phyloP scores from a whole-genome alignment of 2,888 invertebrate genomes.

The Marasmarcha lunaedactyla region DNA sequence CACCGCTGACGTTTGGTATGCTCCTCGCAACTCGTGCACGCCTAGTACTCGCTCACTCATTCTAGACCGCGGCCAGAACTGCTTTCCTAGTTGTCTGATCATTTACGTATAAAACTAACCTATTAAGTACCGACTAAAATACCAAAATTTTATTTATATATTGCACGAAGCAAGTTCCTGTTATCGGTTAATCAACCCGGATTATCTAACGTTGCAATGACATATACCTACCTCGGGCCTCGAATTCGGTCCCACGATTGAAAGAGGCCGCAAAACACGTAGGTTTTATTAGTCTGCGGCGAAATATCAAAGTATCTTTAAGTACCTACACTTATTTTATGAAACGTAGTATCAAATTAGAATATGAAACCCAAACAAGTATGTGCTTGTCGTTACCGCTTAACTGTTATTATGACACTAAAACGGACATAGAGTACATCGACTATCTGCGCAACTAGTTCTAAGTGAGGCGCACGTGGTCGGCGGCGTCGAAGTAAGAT shows the following conservation, averaged over 20 bases:
- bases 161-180: too few species aligned
- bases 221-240: conserved; percentile 33
- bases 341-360: too few species aligned
- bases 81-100: conserved; percentile 3
- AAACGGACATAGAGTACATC: too few species aligned
- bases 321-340: too few species aligned
- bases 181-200: conserved; percentile 54
- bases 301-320: conserved; percentile 1
- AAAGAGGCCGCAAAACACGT: conserved; percentile 1
- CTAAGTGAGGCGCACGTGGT: too few species aligned
- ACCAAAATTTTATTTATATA: too few species aligned
- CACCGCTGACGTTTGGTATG: conserved; percentile 44
- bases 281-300: conserved; percentile 1
- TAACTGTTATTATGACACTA: too few species aligned
- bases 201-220: conserved; percentile 31
- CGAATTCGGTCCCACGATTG: background rate
- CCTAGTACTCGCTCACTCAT: conserved; percentile 45
- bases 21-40: conserved; percentile 53
- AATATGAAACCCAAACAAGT: too few species aligned
- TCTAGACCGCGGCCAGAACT: conserved; percentile 25
- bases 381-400: too few species aligned
- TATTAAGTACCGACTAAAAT: too few species aligned
- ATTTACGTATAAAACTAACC: too few species aligned
- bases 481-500: background rate
- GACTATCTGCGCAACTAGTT: too few species aligned